Base-by-base conservation (phyloP, 1,140 invertebrate species). In the Drosophila bipectinata region DNA sequence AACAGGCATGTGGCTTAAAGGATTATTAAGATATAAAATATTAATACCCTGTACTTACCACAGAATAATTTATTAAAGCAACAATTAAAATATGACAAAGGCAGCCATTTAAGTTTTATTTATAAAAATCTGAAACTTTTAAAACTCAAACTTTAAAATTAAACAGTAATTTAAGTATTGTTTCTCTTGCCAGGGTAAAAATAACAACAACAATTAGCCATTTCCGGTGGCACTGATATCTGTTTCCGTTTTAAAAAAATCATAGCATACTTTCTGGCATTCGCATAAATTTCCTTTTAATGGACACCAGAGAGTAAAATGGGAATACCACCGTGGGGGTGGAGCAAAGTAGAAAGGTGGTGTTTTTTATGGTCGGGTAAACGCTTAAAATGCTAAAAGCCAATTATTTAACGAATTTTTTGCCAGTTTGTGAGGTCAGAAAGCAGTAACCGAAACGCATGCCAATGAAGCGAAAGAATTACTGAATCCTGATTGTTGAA, bases 311-410 rank as follows among this genome's bases (percentile, higher is more conserved):
- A 15, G 26, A 37, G 49, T 47, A 56, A 67, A 56, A 47, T 51
- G 62, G 28, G 67, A 28, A 28, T 28, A 6, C 26, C 26, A 28
- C 24, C 9, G 18, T 7, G 7, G 14, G 63, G 26, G 24, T 47
- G 30, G 63, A 30, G 15, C 7, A 4, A 24, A 30, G 39, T 54
- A 44, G 41, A 15, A 18, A 10, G 15, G 24, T 24, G 24, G 41
- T 10, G 24, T 47, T 69, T 64, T 69, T 69, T 69, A 69, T 67
- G 66, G 66, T 64, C 69, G 51, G 64, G 48, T 69, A 69, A 68
- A 69, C 66, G 66, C 41, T 69, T 69, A 69, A 68, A 69, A 69
- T 69, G 66, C 66, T 69, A 69, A 69, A 69, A 69, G 66, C 63
- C 66, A 69, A 69, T 69, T 69, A 69, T 69, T 69, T 69, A 69